Percentiles rank a stretch among this genome's conserved stretches.
These are phyloP conservation scores for Euphonia xanthogaster DNA, from an alignment of 2,797 vertebrate species.

Conservation along the genomic window DNA sequence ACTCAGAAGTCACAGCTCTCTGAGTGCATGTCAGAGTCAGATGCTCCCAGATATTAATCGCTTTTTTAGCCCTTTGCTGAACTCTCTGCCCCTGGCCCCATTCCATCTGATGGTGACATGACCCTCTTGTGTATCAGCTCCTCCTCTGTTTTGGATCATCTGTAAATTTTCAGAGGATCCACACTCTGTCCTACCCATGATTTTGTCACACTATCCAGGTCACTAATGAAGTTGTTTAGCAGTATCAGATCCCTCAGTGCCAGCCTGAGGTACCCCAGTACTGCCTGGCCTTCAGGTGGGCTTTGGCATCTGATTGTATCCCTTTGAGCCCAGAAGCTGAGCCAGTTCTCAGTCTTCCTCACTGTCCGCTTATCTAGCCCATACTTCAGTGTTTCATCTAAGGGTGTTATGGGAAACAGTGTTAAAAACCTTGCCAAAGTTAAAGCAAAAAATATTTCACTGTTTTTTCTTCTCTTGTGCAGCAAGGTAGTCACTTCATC, in stretches of 20 bases:
- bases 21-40: not conserved
- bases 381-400: not conserved
- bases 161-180: not conserved
- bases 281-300: not conserved
- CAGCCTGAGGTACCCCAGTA: not conserved
- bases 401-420: not conserved
- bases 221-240: not conserved
- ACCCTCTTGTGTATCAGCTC: not conserved
- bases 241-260: not conserved
- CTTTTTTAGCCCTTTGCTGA: not conserved
- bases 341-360: not conserved
- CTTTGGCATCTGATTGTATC: not conserved
- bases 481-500: not conserved
- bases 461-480: not conserved
- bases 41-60: not conserved
- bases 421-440: not conserved
- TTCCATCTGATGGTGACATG: not conserved
- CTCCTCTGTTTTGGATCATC: not conserved
- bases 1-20: not conserved
- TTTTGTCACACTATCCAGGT: not conserved
- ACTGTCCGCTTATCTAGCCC: not conserved
- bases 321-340: not conserved
- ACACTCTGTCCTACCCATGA: not conserved
- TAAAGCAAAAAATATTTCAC: not conserved
- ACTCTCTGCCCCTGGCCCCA: not conserved